Conservation (phyloP, 2,888 invertebrate species). For the Cyrtodaria siliqua region DNA sequence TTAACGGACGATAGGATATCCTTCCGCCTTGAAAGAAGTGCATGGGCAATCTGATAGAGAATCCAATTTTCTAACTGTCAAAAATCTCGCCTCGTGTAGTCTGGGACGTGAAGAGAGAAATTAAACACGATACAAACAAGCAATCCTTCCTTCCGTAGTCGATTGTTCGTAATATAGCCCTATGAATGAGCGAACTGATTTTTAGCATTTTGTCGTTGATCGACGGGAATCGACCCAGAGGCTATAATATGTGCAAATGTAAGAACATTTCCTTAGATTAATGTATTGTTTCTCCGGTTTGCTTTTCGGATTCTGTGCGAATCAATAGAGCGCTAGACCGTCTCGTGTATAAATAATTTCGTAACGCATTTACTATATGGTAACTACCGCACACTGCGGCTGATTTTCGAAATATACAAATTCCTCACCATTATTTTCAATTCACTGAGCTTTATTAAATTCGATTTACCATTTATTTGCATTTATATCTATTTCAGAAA, state of each 20-base stretch:
- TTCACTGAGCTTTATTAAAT: no score
- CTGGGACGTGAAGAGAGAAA: slow-evolving; percentile 75
- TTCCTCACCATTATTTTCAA: no score
- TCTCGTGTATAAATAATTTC: slow-evolving; percentile 22
- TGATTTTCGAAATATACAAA: no score
- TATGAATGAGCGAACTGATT: slow-evolving; percentile 38
- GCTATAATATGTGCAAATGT: slow-evolving; percentile 51
- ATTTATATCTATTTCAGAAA: no score
- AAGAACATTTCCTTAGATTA: slow-evolving; percentile 71
- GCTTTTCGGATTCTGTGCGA: slow-evolving; percentile 51
- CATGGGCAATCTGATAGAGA: slow-evolving; percentile 67
- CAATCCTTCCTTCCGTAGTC: slow-evolving; percentile 69
- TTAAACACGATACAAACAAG: slow-evolving; percentile 71
- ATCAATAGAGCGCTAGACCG: slow-evolving; percentile 48
- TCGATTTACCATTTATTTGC: no score
- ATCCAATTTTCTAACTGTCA: slow-evolving; percentile 82
- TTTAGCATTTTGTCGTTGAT: slow-evolving; percentile 36
- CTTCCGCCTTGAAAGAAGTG: slow-evolving; percentile 48
- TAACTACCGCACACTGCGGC: no score
- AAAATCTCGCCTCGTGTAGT: slow-evolving; percentile 69
- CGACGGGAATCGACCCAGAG: slow-evolving; percentile 44
- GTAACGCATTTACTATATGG: no score
- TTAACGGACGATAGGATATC: slow-evolving; percentile 58
- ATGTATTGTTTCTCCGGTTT: slow-evolving; percentile 65
- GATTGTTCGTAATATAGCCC: slow-evolving; percentile 64